Evolutionary conservation across 2,797 vertebrate species (phyloP).

Genomic region (Hydrocynus forskahlii): DNA sequence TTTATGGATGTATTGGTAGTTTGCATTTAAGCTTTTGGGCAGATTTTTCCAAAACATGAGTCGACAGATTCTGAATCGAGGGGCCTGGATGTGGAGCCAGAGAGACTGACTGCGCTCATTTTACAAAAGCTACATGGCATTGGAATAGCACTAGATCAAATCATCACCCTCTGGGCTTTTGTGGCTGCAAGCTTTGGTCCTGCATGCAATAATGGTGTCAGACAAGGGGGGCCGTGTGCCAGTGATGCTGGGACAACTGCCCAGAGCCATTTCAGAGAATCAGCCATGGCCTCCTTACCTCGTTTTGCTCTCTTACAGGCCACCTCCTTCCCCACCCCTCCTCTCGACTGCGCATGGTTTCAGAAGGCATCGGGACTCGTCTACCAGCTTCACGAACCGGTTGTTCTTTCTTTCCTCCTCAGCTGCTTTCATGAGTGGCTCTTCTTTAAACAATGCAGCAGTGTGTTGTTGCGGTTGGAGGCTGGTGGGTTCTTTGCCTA

Average conservation of each 20-base stretch:
- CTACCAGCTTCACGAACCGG: not conserved
- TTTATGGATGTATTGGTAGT: too few relatives aligned
- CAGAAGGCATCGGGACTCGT: not conserved
- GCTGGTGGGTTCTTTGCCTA: constrained; percentile 6
- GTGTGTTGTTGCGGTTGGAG: constrained; percentile 25
- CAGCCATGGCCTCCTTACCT: constrained; percentile 28
- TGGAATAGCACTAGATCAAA: constrained; percentile 10
- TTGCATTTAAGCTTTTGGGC: too few relatives aligned
- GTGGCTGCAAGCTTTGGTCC: constrained; percentile 13
- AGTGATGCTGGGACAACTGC: constrained; percentile 21
- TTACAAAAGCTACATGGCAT: constrained; percentile 18
- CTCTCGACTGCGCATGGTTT: not conserved
- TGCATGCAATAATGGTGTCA: not conserved
- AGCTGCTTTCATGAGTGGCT: constrained; percentile 21
- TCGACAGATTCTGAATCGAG: not conserved
- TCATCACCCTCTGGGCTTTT: constrained; percentile 33
- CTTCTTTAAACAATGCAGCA: constrained; percentile 13
- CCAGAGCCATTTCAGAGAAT: constrained; percentile 15
- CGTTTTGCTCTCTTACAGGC: not conserved
- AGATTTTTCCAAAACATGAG: not conserved
- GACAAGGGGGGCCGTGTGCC: not conserved
- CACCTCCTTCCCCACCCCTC: too few relatives aligned
- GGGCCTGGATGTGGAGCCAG: not conserved
- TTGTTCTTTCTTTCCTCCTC: constrained; percentile 1
- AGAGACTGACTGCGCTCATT: not conserved